phyloP scores from a whole-genome alignment of 2,888 invertebrate genomes.

The Calliopum simillimum region DNA sequence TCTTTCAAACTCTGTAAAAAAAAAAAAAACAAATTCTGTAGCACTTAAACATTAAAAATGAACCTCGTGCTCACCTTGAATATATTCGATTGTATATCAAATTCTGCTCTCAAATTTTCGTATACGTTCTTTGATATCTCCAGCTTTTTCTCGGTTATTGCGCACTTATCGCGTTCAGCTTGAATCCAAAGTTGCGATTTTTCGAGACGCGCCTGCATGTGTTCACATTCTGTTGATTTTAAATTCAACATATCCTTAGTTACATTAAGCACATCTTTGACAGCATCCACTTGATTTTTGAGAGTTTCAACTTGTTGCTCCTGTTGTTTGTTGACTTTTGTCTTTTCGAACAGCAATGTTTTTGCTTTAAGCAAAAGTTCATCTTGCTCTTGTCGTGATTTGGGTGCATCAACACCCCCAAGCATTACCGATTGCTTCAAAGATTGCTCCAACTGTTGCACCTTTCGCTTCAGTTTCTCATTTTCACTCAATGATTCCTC shows the following conservation, averaged over 20 bases:
- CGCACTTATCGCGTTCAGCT: constrained; percentile 79
- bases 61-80: constrained; percentile 71
- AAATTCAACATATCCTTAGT: constrained; percentile 85
- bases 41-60: neutral
- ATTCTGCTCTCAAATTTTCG: constrained; percentile 80
- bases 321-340: constrained; percentile 81
- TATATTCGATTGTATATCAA: constrained; percentile 79
- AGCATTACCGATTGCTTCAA: constrained; percentile 63
- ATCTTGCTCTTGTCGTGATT: constrained; percentile 64
- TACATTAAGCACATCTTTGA: constrained; percentile 84
- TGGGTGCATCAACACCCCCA: constrained; percentile 61
- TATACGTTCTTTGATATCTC: constrained; percentile 79
- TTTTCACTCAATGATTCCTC: constrained; percentile 63
- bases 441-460: constrained; percentile 61
- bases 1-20: constrained; percentile 72
- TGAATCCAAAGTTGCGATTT: constrained; percentile 75
- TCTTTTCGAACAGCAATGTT: constrained; percentile 80
- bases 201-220: constrained; percentile 75
- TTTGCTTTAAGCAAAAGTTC: constrained; percentile 74
- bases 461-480: constrained; percentile 61
- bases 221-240: constrained; percentile 81
- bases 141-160: constrained; percentile 77
- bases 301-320: constrained; percentile 81
- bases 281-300: constrained; percentile 75
- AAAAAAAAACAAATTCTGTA: constrained; percentile 3